Conservation (phyloP, 2,888 invertebrate genomes). For the Tetranychus piercei region DNA sequence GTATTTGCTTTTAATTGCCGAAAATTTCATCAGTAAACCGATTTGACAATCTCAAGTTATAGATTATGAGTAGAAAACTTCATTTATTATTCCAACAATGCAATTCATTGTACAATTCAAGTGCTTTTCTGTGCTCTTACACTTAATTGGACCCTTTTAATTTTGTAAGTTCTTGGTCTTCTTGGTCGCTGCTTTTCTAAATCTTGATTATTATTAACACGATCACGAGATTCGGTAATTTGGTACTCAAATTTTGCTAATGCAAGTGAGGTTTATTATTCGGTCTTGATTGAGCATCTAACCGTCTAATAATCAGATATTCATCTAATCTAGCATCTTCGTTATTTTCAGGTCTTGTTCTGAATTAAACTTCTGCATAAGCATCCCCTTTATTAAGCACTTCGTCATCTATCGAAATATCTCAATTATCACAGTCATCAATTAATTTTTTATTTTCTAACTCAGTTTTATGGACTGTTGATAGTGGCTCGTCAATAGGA, state of each 20-base stretch:
- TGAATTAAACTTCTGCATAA: not conserved
- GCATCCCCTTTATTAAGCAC: not conserved
- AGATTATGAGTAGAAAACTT: not conserved
- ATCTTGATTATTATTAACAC: not conserved
- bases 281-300: not conserved
- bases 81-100: not conserved
- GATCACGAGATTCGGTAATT: not conserved
- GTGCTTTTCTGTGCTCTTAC: conserved; percentile 18
- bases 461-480: not conserved
- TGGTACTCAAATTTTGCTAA: not conserved
- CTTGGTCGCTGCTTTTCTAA: not conserved
- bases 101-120: not conserved
- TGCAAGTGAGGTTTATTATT: not conserved
- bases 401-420: conserved; percentile 29
- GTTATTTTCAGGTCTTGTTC: not conserved
- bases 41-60: no score
- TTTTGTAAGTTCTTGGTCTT: not conserved
- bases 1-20: no score
- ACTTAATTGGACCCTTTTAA: conserved; percentile 20
- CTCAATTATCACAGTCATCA: conserved; percentile 33
- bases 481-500: conserved; percentile 45
- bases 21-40: no score
- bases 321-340: no score
- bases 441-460: conserved; percentile 5
- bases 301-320: no score